Base-by-base conservation (phyloP, 1,140 invertebrate species). In the Lysiphlebus fabarum region DNA sequence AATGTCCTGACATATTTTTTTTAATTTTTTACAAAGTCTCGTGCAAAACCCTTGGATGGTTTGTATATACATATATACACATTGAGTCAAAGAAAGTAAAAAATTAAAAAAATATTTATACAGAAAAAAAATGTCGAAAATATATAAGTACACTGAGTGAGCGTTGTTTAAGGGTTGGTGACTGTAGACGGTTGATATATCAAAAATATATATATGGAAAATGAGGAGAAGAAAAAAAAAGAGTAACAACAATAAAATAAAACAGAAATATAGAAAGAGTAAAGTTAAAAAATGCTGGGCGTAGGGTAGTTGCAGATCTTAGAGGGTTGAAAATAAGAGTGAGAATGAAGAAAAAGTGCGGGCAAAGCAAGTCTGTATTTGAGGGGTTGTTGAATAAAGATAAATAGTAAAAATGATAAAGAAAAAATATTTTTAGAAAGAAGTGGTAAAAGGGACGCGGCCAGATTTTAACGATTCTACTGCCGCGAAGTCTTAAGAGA, bases 381-480 rank as follows among this genome's bases (percentile, higher is more conserved):
- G 40, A 44, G 59, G 41, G 40, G 51, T 11, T 53, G 47, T 53
- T 50, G 40, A 47, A 26, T 4, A 26, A 26, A 26, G 17, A 26
- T 40, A 43, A 43, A 49, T 40, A 42, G 53, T n/a, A n/a, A n/a
- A n/a, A n/a, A 43, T 26, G 17, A 26, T 26, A 26, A 26, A 26
- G 17, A 26, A 4, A 1, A 26, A 26, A 26, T 1, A 26, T 26
- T 1, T 26, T 26, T 1, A 53, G 33, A 36, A 61, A 56, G 49
- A 37, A 44, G 59, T 38, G 40, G 51, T 9, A 53, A 40, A 57
- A 56, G 48, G 53, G 57, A 58, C 70, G 74, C 74, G 76, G 76
- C 78, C 77, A 80, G 78, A 80, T 79, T 80, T 78, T 79, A 80
- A 78, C 76, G 78, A 79, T 80, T 79, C 76, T 75, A 76, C 76